A percentile compares a stretch with the other conserved stretches of the same genome.
These are phyloP conservation scores for Paraescarpia echinospica DNA, from an alignment of 1,140 invertebrate genomes.

Conservation along the genomic window DNA sequence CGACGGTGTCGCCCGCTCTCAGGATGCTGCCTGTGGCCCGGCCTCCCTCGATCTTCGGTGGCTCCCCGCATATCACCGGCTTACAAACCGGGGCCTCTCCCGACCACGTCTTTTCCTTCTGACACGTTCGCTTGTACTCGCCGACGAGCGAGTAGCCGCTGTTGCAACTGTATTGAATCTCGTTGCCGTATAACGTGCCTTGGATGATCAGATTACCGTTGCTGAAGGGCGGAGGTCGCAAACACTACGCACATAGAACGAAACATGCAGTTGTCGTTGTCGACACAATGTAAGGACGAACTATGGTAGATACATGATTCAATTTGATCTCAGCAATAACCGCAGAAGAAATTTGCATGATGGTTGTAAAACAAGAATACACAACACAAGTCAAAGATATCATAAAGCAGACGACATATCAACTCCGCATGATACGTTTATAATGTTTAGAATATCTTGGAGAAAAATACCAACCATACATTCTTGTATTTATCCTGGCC, in stretches of 20 bases:
- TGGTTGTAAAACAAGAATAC: too few species aligned
- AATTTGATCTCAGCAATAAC: too few species aligned
- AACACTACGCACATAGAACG: neutral
- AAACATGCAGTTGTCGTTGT: neutral
- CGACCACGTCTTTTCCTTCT: constrained; percentile 2
- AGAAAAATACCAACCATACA: neutral
- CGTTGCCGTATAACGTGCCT: constrained; percentile 17
- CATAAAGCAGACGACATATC: neutral
- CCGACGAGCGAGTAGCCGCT: neutral
- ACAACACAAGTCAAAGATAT: neutral
- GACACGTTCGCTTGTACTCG: constrained; percentile 6
- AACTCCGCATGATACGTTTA: too few species aligned
- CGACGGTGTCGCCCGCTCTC: neutral
- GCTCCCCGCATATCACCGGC: constrained; percentile 10
- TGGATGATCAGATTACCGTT: constrained; percentile 14
- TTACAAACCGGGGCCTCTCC: neutral
- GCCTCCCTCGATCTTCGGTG: constrained; percentile 5
- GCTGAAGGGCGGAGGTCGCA: neutral
- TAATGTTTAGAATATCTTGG: too few species aligned
- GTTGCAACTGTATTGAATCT: constrained; percentile 12
- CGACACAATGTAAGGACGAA: neutral
- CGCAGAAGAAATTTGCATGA: neutral
- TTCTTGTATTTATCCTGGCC: neutral
- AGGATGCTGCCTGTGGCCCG: too few species aligned
- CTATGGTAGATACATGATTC: neutral